Evolutionary conservation across 1,140 invertebrate species (phyloP).

Genomic region (Danaus melanippus): DNA sequence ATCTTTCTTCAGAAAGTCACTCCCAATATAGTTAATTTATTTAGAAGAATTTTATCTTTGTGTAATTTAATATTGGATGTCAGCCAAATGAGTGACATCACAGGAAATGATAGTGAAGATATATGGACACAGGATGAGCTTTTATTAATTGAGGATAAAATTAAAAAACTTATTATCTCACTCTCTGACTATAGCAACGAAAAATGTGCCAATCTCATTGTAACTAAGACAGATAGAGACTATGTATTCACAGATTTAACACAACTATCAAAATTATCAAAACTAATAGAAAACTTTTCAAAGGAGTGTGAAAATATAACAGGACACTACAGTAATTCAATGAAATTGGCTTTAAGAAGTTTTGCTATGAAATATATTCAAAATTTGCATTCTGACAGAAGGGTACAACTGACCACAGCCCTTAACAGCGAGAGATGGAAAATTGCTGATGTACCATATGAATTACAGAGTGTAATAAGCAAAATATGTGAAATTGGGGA

Average conservation of each 20-base stretch:
- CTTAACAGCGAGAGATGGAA: slow-evolving; percentile 96
- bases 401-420: slow-evolving; percentile 86
- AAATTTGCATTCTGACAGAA: slow-evolving; percentile 91
- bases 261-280: slow-evolving; percentile 85
- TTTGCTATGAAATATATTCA: slow-evolving; percentile 93
- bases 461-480: slow-evolving; percentile 90
- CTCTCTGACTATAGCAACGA: slow-evolving; percentile 95
- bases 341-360: slow-evolving; percentile 88
- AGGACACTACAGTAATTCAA: slow-evolving; percentile 83
- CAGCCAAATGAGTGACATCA: slow-evolving; percentile 71
- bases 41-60: slow-evolving; percentile 78
- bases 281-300: slow-evolving; percentile 86
- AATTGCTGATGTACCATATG: slow-evolving; percentile 89
- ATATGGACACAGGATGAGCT: slow-evolving; percentile 82
- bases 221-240: slow-evolving; percentile 80
- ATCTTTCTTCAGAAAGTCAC: slow-evolving; percentile 84
- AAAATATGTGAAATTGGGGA: slow-evolving; percentile 74
- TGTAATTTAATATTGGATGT: slow-evolving; percentile 79
- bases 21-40: slow-evolving; percentile 74
- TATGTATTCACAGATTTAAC: slow-evolving; percentile 77
- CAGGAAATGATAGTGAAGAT: slow-evolving; percentile 75
- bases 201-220: slow-evolving; percentile 87
- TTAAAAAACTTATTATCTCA: slow-evolving; percentile 83
- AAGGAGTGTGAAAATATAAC: slow-evolving; percentile 83
- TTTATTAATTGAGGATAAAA: slow-evolving; percentile 76